phyloP scores from a whole-genome alignment of 2,797 vertebrate species.

The Sebastes cheni region DNA sequence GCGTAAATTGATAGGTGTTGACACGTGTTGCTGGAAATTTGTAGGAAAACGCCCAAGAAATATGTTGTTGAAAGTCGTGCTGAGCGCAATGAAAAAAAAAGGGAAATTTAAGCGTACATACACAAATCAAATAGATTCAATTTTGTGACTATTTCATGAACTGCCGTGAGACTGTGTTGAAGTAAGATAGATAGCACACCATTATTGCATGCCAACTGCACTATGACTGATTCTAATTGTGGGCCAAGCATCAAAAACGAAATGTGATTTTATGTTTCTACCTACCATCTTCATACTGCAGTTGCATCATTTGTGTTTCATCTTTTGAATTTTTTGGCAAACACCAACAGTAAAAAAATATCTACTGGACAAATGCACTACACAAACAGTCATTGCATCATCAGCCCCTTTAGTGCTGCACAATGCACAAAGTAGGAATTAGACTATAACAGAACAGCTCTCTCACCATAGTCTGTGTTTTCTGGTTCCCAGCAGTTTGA shows the following conservation, averaged over 20 bases:
- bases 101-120: too few relatives aligned
- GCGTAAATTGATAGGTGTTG: too few relatives aligned
- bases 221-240: neutral
- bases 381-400: conserved; percentile 10
- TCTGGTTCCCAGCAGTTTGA: conserved; percentile 97
- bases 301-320: conserved; percentile 3
- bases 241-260: neutral
- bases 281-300: neutral
- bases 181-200: neutral
- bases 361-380: neutral
- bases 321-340: conserved; percentile 1
- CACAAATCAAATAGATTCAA: too few relatives aligned
- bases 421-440: neutral
- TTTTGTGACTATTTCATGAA: too few relatives aligned
- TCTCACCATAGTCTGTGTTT: conserved; percentile 96
- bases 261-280: neutral
- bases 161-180: too few relatives aligned
- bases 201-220: neutral
- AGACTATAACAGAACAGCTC: neutral
- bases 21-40: too few relatives aligned
- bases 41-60: too few relatives aligned
- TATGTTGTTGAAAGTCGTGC: too few relatives aligned
- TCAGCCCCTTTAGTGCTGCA: neutral
- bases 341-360: neutral
- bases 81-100: too few relatives aligned